Conservation (phyloP, 2,888 invertebrate species). For the Aelia acuminata region DNA sequence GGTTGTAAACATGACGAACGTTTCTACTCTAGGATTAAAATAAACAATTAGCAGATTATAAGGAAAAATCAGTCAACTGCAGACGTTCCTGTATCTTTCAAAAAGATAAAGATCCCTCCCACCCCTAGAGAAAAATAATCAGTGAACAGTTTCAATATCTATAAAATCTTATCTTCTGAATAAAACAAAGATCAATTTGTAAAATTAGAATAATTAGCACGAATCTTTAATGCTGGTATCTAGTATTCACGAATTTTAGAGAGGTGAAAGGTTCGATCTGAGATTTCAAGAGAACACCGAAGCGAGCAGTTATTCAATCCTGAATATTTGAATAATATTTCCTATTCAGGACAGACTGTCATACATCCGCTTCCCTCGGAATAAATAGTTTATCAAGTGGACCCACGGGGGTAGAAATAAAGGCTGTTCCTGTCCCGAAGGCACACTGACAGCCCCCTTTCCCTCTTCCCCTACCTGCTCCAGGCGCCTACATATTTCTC, state of each 20-base stretch:
- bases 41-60: too few species aligned
- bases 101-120: too few species aligned
- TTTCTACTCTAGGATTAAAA: too few species aligned
- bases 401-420: conserved; percentile 21
- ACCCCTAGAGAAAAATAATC: too few species aligned
- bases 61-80: too few species aligned
- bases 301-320: conserved; percentile 34
- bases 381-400: conserved; percentile 47
- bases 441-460: conserved; percentile 4
- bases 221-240: not conserved
- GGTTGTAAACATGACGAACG: too few species aligned
- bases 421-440: conserved; percentile 27
- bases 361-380: conserved; percentile 18
- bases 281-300: conserved; percentile 2
- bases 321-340: conserved; percentile 46
- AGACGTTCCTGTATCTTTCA: too few species aligned
- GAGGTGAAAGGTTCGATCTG: not conserved
- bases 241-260: not conserved
- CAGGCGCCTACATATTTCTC: not conserved
- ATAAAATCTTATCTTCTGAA: too few species aligned
- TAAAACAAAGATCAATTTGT: too few species aligned
- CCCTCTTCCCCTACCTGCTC: not conserved
- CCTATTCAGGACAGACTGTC: conserved; percentile 48
- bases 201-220: not conserved
- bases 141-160: too few species aligned